phyloP scores from a whole-genome alignment of 2,113 vertebrate species.

The Odontesthes bonariensis region DNA sequence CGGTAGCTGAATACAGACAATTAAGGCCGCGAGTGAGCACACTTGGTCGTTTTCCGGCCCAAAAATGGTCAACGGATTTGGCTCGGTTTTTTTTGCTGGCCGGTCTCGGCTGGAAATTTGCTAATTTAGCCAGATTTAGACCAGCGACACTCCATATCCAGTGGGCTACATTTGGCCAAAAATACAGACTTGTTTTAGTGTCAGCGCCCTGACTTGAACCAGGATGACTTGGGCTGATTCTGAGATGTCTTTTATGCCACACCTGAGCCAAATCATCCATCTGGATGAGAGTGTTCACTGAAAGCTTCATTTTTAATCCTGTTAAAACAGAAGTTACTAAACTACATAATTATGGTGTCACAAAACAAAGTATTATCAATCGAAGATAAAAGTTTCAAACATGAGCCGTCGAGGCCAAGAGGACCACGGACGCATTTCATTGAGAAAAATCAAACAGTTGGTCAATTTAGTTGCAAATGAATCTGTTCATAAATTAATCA shows the following conservation, averaged over 20 bases:
- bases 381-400: not conserved
- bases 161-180: not conserved
- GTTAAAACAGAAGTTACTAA: no score
- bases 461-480: not conserved
- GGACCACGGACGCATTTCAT: not conserved
- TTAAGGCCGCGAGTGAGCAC: not conserved
- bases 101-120: not conserved
- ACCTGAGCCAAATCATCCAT: not conserved
- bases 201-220: no score
- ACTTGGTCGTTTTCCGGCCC: not conserved
- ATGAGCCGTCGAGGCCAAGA: not conserved
- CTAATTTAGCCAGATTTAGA: not conserved
- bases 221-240: no score
- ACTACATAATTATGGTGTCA: not conserved
- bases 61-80: not conserved
- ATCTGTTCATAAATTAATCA: constrained; percentile 58
- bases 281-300: no score
- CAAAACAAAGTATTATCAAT: not conserved
- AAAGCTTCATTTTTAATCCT: not conserved
- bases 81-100: not conserved
- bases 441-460: not conserved
- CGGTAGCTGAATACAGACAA: not conserved
- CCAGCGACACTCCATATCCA: not conserved
- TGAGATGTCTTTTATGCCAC: not conserved
- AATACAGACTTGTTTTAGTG: not conserved